Evolutionary conservation across 2,797 vertebrate genomes (phyloP).

Genomic region (Pseudocheirus occidentalis): DNA sequence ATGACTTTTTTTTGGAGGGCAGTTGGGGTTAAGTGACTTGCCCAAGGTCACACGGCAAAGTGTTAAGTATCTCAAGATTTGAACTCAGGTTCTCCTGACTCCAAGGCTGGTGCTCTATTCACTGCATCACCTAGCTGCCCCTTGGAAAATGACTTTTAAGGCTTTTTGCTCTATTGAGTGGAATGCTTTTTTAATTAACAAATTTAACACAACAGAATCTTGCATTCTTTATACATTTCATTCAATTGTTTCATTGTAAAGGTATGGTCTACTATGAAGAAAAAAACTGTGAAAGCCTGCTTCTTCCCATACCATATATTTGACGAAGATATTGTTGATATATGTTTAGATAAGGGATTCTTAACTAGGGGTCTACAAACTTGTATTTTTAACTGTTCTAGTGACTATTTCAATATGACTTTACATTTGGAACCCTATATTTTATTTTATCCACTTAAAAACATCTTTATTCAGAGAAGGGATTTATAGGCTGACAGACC

Average conservation of each 20-base stretch:
- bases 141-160: not conserved
- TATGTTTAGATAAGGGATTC: not conserved
- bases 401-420: not conserved
- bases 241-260: not conserved
- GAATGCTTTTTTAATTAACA: not conserved
- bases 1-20: no score
- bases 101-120: no score
- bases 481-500: not conserved
- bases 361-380: not conserved
- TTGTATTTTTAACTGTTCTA: not conserved
- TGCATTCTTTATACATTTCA: not conserved
- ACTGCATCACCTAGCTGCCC: no score
- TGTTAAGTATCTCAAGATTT: no score
- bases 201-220: not conserved
- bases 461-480: not conserved
- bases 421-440: not conserved
- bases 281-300: not conserved
- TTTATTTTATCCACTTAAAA: not conserved
- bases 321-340: not conserved
- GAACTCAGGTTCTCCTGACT: no score
- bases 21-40: no score
- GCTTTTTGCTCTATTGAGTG: not conserved
- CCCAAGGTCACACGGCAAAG: no score
- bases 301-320: not conserved
- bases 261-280: not conserved